A percentile compares a stretch with the other conserved stretches of the same genome.
phyloP scores from a whole-genome alignment of 2,888 invertebrate genomes.

The Rhimphoctona megacephalus region DNA sequence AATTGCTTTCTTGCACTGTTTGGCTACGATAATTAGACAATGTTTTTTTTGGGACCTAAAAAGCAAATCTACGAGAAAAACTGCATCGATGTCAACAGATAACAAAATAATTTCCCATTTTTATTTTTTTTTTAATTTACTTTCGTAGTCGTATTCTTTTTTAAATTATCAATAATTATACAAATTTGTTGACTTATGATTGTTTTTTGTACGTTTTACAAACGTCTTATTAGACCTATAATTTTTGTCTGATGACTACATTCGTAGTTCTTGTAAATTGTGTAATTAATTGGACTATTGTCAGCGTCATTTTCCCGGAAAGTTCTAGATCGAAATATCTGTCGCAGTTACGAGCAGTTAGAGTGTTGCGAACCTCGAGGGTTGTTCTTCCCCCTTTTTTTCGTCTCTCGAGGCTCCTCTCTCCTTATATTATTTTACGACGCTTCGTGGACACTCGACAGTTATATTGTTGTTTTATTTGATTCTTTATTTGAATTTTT shows the following conservation, averaged over 20 bases:
- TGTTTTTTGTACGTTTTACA: background rate
- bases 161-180: background rate
- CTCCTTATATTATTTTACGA: slow-evolving; percentile 29
- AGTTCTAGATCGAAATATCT: slow-evolving; percentile 24
- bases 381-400: background rate
- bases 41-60: too few species aligned
- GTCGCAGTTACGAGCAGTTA: slow-evolving; percentile 26
- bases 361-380: background rate
- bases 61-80: too few species aligned
- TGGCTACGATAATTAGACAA: too few species aligned
- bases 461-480: background rate
- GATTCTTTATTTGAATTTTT: too few species aligned
- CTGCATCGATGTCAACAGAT: too few species aligned
- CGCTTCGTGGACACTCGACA: background rate
- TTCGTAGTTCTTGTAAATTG: background rate
- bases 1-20: too few species aligned
- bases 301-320: background rate
- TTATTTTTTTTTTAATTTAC: too few species aligned
- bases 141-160: background rate
- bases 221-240: background rate
- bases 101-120: too few species aligned
- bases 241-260: background rate
- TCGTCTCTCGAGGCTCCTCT: background rate
- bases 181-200: background rate
- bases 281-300: background rate